Base-by-base conservation (phyloP, 1,140 invertebrate species). In the Hyphantria cunea region DNA sequence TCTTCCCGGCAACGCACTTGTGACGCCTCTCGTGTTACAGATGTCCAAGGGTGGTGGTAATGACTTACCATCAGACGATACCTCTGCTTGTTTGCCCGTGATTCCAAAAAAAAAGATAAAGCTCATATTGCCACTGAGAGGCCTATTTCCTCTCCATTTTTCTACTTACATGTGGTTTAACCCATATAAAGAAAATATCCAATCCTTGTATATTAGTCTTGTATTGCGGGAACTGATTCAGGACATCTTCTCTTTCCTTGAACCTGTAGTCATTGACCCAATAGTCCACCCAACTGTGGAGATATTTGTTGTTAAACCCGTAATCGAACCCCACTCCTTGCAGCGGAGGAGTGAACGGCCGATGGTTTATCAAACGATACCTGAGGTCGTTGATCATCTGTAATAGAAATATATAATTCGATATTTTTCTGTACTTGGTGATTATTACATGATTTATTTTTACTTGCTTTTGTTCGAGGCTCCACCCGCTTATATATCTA, bases 231-330 rank as follows among this genome's bases (percentile, higher is more conserved):
- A 93, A 94, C 42, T 92, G 78, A 73, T 96, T 97, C 6, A 97
- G 76, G n/a, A 44, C 10, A 0, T n/a, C 12, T 80, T 96, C 94
- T 12, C 95, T 90, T 67, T 94, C 79, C 59, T 80, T 86, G 94
- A 96, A 97, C 0, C 72, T 68, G 76, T 96, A 97, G 12, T 93
- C 90, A 8, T 93, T 93, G n/a, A 86, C 84, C 96, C 95, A 95
- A 82, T 96, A 95, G 37, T 94, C 83, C 3, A 95, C 66, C 61
- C 97, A 91, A 48, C 92, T 86, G 12, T 92, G 82, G 9, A 97
- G 72, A 63, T 93, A 92, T 7, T 93, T 91, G 0, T 92, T 86
- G 85, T 96, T 96, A 72, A 96, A 94, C 0, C 96, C 96, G 80
- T 97, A 97, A 34, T 93, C 84, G 74, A 96, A 97, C n/a, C 91